Evolutionary conservation across 2,888 invertebrate species (phyloP).

Genomic region (Cyclophora albipunctata): DNA sequence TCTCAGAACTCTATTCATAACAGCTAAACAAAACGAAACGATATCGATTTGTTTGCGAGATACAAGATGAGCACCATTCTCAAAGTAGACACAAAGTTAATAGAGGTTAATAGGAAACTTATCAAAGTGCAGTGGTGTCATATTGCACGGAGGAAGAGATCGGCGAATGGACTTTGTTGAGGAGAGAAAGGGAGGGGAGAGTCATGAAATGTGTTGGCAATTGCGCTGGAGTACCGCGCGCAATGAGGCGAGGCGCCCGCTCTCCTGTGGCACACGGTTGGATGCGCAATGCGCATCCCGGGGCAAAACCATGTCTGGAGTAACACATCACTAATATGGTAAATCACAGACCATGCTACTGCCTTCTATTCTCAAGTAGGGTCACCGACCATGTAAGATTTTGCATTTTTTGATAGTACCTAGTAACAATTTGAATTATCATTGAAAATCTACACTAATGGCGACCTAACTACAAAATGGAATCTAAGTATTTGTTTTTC

Average conservation of each 20-base stretch:
- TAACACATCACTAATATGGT: slow-evolving; percentile 5
- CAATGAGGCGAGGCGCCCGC: slow-evolving; percentile 57
- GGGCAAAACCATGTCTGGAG: slow-evolving; percentile 16
- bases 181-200: slow-evolving; percentile 33
- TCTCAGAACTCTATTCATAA: no score
- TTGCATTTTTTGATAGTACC: no score
- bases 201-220: slow-evolving; percentile 32
- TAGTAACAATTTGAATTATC: no score
- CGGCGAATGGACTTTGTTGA: slow-evolving; percentile 14
- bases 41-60: no score
- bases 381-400: slow-evolving; percentile 7
- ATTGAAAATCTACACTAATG: no score
- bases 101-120: slow-evolving; percentile 18
- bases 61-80: neutral
- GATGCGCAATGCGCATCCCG: slow-evolving; percentile 47
- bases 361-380: slow-evolving; percentile 6
- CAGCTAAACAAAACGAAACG: no score
- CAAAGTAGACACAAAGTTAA: slow-evolving; percentile 14
- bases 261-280: slow-evolving; percentile 44
- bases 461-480: no score
- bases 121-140: slow-evolving; percentile 20
- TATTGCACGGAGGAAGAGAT: slow-evolving; percentile 15
- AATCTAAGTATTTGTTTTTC: no score
- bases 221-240: slow-evolving; percentile 25
- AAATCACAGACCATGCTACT: slow-evolving; percentile 11